Percentiles rank a stretch among this genome's conserved stretches.
These are phyloP conservation scores for Oreohelix idahoensis DNA, from an alignment of 1,140 invertebrate genomes.

Conservation along the genomic window DNA sequence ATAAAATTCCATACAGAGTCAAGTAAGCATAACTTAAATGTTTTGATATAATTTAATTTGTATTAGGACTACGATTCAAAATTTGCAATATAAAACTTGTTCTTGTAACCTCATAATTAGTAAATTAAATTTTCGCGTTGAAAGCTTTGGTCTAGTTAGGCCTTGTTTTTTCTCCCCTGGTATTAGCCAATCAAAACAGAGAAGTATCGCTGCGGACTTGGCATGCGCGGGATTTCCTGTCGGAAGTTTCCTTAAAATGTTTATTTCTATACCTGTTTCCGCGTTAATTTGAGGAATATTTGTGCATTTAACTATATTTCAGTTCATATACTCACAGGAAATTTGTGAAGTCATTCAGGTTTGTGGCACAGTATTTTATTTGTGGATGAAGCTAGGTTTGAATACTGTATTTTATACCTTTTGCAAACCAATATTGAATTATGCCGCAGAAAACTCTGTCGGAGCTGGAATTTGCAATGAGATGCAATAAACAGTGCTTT, in stretches of 20 bases:
- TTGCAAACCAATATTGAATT: not conserved
- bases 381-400: too few species aligned
- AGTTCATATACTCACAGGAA: not conserved
- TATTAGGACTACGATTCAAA: too few species aligned
- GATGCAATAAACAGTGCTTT: not conserved
- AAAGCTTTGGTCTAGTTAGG: too few species aligned
- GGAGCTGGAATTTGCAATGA: not conserved
- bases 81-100: too few species aligned
- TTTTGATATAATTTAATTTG: too few species aligned
- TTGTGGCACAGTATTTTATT: too few species aligned
- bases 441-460: not conserved
- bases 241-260: constrained; percentile 35
- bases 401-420: not conserved
- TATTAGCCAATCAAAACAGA: constrained; percentile 19
- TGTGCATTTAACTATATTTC: not conserved
- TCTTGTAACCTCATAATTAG: too few species aligned
- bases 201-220: constrained; percentile 36
- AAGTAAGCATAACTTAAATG: too few species aligned
- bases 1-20: too few species aligned
- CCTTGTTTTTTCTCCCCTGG: too few species aligned
- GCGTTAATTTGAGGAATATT: constrained; percentile 1
- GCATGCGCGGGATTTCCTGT: constrained; percentile 42
- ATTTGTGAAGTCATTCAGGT: not conserved
- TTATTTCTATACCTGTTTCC: not conserved
- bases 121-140: too few species aligned